Evolutionary conservation across 2,113 vertebrate genomes (phyloP), one percentile per base, ranked within the genome.

Genomic region (Anser cygnoides): DNA sequence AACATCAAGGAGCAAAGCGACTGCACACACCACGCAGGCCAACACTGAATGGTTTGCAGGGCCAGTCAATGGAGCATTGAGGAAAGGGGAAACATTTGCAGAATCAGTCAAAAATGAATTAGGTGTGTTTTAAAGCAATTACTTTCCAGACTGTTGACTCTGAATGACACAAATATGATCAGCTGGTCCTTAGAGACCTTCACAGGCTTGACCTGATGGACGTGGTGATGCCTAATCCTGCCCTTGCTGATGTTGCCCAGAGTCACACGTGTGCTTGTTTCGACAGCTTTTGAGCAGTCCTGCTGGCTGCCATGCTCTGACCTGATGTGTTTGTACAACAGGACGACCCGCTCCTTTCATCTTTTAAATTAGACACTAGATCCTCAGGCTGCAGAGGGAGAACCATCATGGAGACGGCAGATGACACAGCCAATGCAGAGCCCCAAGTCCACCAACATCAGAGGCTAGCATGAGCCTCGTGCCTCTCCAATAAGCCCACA

Each of bases 1-100:
- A 82, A 93, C 95, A 92, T 96, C 95, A 96, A 90, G 93, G 92
- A 91, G 86, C 70, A 73, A 50, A 92, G 90, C 1, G 5, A 21
- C 90, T 79, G 93, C 93, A 78, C 58, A 29, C 58, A 58, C 35
- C 58, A 10, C 55, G 6, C 26, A 0, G 35, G 70, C 86, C 62
- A 73, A 7, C 43, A 67, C 89, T 81, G 81, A 93, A 62, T 29
- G 54, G 5, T 82, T 41, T 54, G 39, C 62, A 37, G 76, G 62
- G 39, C 66, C 83, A n/a, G 41, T 94, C 95, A 89, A 82, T 87
- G 92, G 37, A 0, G 26, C 86, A 63, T 82, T 91, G 91, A 96
- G 35, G 77, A 50, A 76, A 92, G 77, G 63, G 89, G 41, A 93
- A 92, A 73, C 66, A 5, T 91, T 90, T 93, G 84, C 84, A 87